A percentile compares a stretch with the other conserved stretches of the same genome.
These are phyloP conservation scores for Sepioteuthis lessoniana DNA, from an alignment of 2,888 invertebrate genomes.

Conservation along the genomic window DNA sequence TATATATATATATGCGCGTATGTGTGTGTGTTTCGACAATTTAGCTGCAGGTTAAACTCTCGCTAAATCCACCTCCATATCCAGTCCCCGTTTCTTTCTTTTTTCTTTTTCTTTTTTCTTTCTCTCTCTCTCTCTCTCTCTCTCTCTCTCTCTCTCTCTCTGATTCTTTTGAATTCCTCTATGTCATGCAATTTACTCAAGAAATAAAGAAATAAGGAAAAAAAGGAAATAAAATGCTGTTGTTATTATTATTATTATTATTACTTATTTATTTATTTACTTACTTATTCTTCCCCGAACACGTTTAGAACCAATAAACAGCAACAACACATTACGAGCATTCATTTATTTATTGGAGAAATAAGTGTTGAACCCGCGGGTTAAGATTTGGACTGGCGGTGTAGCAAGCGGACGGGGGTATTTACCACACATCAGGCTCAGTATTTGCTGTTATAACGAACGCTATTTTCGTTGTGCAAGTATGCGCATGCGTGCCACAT, in stretches of 20 bases:
- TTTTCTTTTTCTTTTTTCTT: no score
- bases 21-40: no score
- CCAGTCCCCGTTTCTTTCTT: no score
- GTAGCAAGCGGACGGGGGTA: neutral
- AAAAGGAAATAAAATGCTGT: neutral
- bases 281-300: neutral
- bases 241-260: neutral
- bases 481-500: neutral
- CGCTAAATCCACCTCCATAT: no score
- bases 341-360: neutral
- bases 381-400: neutral
- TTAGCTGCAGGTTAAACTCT: no score
- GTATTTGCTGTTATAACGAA: neutral
- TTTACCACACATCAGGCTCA: conserved; percentile 7
- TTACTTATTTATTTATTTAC: neutral
- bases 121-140: no score
- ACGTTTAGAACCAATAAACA: neutral
- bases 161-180: neutral
- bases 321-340: neutral
- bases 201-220: neutral
- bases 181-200: neutral
- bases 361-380: neutral
- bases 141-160: neutral
- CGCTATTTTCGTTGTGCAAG: neutral
- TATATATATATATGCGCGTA: neutral